Base-by-base conservation (phyloP, 2,888 invertebrate species). In the Acronicta leporina region DNA sequence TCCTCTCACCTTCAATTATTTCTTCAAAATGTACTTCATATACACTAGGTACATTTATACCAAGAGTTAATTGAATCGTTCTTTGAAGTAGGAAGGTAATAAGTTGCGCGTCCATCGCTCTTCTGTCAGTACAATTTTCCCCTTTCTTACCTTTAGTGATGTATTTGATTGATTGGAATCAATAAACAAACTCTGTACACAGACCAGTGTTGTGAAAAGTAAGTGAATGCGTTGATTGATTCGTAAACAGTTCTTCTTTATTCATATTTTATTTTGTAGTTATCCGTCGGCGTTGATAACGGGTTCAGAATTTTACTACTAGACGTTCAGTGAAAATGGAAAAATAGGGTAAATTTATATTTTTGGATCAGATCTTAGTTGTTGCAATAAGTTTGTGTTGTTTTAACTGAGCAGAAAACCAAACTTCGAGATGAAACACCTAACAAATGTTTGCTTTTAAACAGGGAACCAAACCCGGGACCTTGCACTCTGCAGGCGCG, bases 211-310 rank as follows among this genome's bases (percentile, higher is more conserved):
- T 64, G 35, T 27, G 40, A 27, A 45, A 45, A 59, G 25, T 54
- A 41, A 41, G 15, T 63, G 38, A 57, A 50, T 16, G 46, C 13
- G 58, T 43, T 54, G 50, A 66, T 66, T 66, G 52, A 61, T 61
- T 54, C 46, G 42, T 16, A 30, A 43, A 54, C 33, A 45, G 8
- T 8, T 14, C 1, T 3, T 7, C 25, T 27, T 44, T 25, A 44
- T 30, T 30, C 45, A 25, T n/a, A n/a, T 44, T 44, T n/a, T 14
- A 27, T 45, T 9, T 30, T 7, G 5, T 15, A 27, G 44, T 30
- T n/a, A n/a, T n/a, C n/a, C n/a, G n/a, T n/a, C n/a, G n/a, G n/a
- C 8, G 33, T n/a, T 38, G 38, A 10, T 38, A 20, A 25, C 16
- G 13, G 20, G 16, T 20, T 13, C 38, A 9, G 15, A 33, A 48